A percentile compares a stretch with the other conserved stretches of the same genome.
Conservation (phyloP, 2,797 vertebrate species). For the Kryptolebias ocellatus region DNA sequence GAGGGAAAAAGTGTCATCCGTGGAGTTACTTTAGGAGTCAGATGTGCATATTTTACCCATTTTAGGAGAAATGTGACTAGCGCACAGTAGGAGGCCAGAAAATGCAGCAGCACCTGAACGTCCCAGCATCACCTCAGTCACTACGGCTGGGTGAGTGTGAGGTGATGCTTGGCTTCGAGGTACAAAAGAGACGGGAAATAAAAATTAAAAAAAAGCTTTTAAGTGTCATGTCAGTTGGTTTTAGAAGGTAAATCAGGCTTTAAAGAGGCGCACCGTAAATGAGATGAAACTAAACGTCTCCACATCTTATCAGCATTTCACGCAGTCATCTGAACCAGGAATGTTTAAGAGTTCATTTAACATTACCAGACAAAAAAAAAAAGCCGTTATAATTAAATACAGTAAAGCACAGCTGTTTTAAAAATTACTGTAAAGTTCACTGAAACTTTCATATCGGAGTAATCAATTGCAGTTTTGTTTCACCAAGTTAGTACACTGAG, state of each 20-base stretch:
- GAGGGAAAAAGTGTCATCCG: background rate
- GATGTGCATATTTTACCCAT: conserved; percentile 2
- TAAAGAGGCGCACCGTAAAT: conserved; percentile 4
- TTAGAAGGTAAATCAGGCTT: background rate
- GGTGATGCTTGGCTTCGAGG: conserved; percentile 11
- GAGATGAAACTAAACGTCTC: conserved; percentile 12
- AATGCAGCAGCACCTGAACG: background rate
- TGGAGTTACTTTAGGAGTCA: conserved; percentile 45
- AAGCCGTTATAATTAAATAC: conserved; percentile 25
- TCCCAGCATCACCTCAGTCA: conserved; percentile 2
- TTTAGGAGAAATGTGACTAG: background rate
- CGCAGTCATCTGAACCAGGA: conserved; percentile 52
- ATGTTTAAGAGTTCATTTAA: conserved; percentile 64
- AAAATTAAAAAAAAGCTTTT: background rate
- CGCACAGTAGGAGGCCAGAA: conserved; percentile 6
- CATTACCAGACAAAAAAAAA: conserved; percentile 29
- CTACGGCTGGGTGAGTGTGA: background rate
- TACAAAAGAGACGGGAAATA: background rate
- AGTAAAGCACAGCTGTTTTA: conserved; percentile 14
- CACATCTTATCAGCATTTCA: conserved; percentile 33
- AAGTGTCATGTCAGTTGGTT: conserved; percentile 1
- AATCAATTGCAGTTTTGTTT: conserved; percentile 10
- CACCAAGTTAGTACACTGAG: background rate
- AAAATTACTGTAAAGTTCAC: conserved; percentile 15
- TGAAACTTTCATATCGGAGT: conserved; percentile 20